Evolutionary conservation across 1,140 invertebrate species (phyloP), one percentile per base, ranked within the genome.

Genomic region (Eupeodes corollae): DNA sequence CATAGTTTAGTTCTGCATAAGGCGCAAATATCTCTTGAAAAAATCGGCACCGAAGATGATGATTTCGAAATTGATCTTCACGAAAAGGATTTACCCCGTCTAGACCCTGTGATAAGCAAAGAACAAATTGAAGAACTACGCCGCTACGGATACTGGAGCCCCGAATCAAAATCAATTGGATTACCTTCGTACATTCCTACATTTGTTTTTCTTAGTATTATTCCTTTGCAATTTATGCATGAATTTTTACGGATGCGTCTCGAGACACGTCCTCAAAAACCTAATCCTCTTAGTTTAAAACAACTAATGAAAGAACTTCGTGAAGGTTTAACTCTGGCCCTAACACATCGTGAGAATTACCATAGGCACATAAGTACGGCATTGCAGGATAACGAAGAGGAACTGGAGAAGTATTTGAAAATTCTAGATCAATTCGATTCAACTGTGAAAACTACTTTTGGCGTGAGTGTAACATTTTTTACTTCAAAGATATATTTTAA

Each of bases 231-330:
- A 67, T 80, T 92, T 13, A 82, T 91, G 49, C 86, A 93, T 56
- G 89, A 93, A 68, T 93, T 88, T 69, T 70, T 95, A 30, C 70
- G 78, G 30, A 79, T 95, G 70, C 71, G 89, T 47, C 71, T 93
- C 31, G 88, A 93, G 57, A 84, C 88, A 39, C 81, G 83, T 52
- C 86, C 86, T 1, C 79, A 82, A 19, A 82, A 88, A 47, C 91
- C 90, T 3, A 91, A 88, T 43, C 78, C 82, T 10, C 74, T 92
- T 13, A 91, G 88, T 54, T 79, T 93, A 31, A 76, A 86, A 60
- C 74, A 87, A 77, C 69, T 93, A 38, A 91, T 92, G 70, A 79
- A 83, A 56, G 91, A 93, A 69, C 76, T 91, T 51, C 84, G 88
- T 50, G 89, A 92, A 59, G 88, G 86, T 9, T 64, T 93, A 34